These are phyloP conservation scores for Oligia fasciuncula DNA, from an alignment of 2,888 invertebrate genomes.

Conservation along the genomic window DNA sequence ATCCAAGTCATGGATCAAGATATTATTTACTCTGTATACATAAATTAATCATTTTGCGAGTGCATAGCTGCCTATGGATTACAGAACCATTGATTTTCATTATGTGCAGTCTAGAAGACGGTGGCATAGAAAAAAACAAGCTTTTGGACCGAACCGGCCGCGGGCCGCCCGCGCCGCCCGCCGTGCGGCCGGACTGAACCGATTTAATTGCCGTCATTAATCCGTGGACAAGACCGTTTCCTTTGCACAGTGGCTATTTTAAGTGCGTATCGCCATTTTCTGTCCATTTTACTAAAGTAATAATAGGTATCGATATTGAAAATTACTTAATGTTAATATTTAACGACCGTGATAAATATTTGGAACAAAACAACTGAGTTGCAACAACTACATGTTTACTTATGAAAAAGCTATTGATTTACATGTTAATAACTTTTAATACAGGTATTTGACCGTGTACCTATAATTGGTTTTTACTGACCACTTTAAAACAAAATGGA, in stretches of 20 bases:
- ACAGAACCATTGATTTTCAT: constrained; percentile 62
- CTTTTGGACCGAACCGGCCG: constrained; percentile 51
- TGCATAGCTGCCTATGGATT: constrained; percentile 38
- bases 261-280: constrained; percentile 65
- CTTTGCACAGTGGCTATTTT: constrained; percentile 67
- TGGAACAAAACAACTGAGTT: constrained; percentile 7
- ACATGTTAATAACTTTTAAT: neutral
- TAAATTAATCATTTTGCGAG: constrained; percentile 50
- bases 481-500: neutral
- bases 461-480: neutral
- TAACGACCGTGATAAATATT: constrained; percentile 18
- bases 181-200: constrained; percentile 70
- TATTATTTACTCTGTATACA: constrained; percentile 41
- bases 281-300: constrained; percentile 62
- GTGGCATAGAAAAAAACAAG: constrained; percentile 59
- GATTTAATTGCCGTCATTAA: constrained; percentile 85
- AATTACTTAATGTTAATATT: constrained; percentile 31
- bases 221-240: constrained; percentile 75
- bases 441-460: no score
- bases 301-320: constrained; percentile 42
- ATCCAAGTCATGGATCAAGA: constrained; percentile 25
- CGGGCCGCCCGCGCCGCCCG: constrained; percentile 53
- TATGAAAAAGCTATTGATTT: constrained; percentile 12
- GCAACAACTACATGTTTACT: constrained; percentile 13
- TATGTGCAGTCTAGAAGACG: constrained; percentile 52